phyloP scores from a whole-genome alignment of 2,888 invertebrate genomes.

The Lithophane semibrunnea region DNA sequence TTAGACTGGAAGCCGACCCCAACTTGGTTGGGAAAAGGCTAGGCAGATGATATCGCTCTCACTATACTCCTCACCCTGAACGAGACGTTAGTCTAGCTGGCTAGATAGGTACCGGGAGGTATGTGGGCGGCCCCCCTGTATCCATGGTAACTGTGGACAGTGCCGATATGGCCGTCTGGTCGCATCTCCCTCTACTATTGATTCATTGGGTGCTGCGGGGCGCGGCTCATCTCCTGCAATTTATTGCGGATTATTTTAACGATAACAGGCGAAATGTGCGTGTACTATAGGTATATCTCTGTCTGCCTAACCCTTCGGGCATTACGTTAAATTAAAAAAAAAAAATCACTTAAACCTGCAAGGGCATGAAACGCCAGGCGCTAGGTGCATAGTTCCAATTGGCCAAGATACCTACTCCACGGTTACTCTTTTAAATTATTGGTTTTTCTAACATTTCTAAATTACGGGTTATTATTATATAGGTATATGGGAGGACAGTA shows the following conservation, averaged over 20 bases:
- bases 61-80: not conserved
- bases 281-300: not conserved
- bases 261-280: not conserved
- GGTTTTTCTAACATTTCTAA: not conserved
- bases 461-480: not conserved
- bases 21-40: too few relatives aligned
- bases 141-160: conserved; percentile 19
- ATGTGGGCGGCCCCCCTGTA: not conserved
- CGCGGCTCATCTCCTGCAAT: not conserved
- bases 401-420: too few relatives aligned
- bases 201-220: conserved; percentile 4
- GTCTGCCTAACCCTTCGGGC: not conserved
- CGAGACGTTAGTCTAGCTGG: not conserved
- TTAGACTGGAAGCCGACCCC: too few relatives aligned
- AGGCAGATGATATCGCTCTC: not conserved
- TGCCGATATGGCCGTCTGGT: not conserved
- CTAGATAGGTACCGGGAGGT: not conserved
- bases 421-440: not conserved
- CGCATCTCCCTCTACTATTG: conserved; percentile 18
- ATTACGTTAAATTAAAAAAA: too few relatives aligned
- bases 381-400: too few relatives aligned
- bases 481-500: too few relatives aligned
- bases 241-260: not conserved
- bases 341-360: too few relatives aligned
- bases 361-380: too few relatives aligned